phyloP scores from a whole-genome alignment of 2,888 invertebrate genomes.

The Sepioteuthis lessoniana region DNA sequence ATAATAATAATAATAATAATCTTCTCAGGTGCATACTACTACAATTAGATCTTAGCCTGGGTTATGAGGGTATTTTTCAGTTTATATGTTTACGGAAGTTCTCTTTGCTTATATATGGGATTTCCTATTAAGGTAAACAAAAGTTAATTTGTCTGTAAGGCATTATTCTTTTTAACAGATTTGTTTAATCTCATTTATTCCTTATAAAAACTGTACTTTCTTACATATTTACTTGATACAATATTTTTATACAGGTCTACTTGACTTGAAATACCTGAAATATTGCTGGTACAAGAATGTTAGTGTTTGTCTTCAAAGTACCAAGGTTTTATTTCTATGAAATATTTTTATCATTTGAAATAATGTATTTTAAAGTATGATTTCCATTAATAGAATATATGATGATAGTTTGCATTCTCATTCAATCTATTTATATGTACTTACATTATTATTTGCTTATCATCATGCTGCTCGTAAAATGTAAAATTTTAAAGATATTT shows the following conservation, averaged over 20 bases:
- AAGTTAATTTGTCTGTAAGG: conserved; percentile 7
- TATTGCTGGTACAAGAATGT: neutral
- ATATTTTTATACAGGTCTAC: neutral
- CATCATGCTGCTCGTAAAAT: too few species aligned
- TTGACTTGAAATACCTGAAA: neutral
- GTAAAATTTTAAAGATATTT: too few species aligned
- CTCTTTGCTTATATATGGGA: neutral
- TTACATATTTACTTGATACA: neutral
- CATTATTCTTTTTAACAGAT: neutral
- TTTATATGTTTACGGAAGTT: conserved; percentile 33
- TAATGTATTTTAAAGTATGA: neutral
- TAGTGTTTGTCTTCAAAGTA: neutral
- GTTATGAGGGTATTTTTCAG: neutral
- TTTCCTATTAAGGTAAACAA: neutral
- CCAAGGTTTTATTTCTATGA: too few species aligned
- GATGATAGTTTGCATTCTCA: too few species aligned
- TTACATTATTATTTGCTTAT: too few species aligned
- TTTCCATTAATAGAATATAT: neutral
- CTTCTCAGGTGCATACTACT: neutral
- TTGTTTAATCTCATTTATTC: neutral
- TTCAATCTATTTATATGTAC: too few species aligned
- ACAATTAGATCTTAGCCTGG: neutral
- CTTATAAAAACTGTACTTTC: neutral
- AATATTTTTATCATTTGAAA: neutral
- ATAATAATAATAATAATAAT: neutral